Base-by-base conservation (phyloP, 2,113 vertebrate species). In the Malaclemys terrapin region DNA sequence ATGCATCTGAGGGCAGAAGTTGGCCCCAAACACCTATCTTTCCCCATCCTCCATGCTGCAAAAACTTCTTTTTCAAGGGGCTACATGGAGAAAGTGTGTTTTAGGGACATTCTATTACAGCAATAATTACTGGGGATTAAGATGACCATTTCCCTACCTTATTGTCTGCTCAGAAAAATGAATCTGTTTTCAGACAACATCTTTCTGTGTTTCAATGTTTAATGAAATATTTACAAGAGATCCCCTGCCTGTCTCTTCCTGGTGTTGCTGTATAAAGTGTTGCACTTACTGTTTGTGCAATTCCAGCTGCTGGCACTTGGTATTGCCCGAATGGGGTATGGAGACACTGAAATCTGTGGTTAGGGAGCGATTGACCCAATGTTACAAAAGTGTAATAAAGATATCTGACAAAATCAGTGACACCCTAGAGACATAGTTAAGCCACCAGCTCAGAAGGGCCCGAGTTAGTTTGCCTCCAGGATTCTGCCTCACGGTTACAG, bases 341-440 rank as follows among this genome's bases (percentile, higher is more conserved):
- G 7, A 4, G 6, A 76, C 80, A 87, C n/a, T 20, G 59, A n/a
- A 53, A 80, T 6, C 27, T 75, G 89, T 19, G 80, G 35, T 65
- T 95, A 81, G 78, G 62, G 83, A 96, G 79, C 50, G 92, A 79
- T 88, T 95, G 87, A 88, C 52, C 93, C 89, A 85, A 82, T 38
- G 87, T 89, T 85, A 69, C 42, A 82, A 87, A 89, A 93, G 94
- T 91, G 93, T 56, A 95, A 88, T 90, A 85, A 82, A 87, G 31
- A 24, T 82, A 94, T 83, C 75, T 96, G 83, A 88, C 86, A 94
- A 87, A 94, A 93, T 90, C 91, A 89, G 57, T 5, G 69, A 95
- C 38, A 89, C 54, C 93, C 54, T 86, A 89, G 42, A 59, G 91
- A 56, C n/a, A 54, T 86, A 56, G 13, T 80, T 35, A 82, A 82